A percentile compares a stretch with the other conserved stretches of the same genome.
phyloP scores from a whole-genome alignment of 2,888 invertebrate genomes.

The Phortica magna region DNA sequence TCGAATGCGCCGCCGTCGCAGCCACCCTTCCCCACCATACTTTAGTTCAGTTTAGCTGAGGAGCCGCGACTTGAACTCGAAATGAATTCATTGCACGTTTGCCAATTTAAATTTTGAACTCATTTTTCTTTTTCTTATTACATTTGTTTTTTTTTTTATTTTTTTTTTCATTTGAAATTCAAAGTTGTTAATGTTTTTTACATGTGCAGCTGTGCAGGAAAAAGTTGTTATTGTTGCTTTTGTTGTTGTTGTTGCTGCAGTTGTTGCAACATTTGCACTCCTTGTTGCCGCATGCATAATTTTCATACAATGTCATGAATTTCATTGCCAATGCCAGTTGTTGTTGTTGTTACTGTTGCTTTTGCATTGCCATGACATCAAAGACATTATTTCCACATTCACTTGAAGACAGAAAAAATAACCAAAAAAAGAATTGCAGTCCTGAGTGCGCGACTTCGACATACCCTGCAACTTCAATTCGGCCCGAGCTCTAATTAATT shows the following conservation, averaged over 20 bases:
- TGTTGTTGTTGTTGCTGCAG: conserved; percentile 24
- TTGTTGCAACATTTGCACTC: background rate
- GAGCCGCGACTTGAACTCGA: background rate
- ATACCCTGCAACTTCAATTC: too few relatives aligned
- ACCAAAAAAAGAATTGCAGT: too few relatives aligned
- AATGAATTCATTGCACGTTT: conserved; percentile 41
- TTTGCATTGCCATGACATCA: too few relatives aligned
- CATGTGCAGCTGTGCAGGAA: background rate
- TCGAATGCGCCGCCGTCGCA: background rate
- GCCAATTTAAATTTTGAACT: conserved; percentile 11
- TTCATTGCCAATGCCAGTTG: conserved; percentile 12
- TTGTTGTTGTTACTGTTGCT: background rate
- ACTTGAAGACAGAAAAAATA: too few relatives aligned
- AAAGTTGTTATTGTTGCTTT: conserved; percentile 41
- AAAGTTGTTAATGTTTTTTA: background rate
- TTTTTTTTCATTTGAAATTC: conserved; percentile 29
- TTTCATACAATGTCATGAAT: background rate
- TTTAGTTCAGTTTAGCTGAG: background rate
- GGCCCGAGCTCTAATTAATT: too few relatives aligned
- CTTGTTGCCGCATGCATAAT: background rate
- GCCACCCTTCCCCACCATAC: too few relatives aligned
- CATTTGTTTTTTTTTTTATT: background rate
- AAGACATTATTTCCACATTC: too few relatives aligned
- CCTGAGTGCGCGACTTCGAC: too few relatives aligned
- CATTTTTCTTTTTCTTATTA: conserved; percentile 1